These are phyloP conservation scores for Phrynocephalus versicolor DNA, from an alignment of 2,113 vertebrate species.

Conservation along the genomic window DNA sequence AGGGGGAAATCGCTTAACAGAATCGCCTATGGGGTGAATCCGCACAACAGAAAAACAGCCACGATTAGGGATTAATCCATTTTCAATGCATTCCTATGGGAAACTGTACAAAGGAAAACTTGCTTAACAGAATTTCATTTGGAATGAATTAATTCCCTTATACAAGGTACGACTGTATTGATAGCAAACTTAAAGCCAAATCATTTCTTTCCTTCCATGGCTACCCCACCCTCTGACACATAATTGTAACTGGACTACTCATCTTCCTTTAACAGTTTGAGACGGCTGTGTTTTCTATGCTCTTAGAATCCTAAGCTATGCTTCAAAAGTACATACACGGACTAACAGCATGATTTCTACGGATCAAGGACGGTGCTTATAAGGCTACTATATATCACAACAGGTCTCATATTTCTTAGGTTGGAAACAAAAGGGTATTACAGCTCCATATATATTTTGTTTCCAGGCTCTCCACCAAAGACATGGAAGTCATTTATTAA, in stretches of 20 bases:
- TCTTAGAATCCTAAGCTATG: slow-evolving; percentile 30
- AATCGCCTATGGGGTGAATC: no score
- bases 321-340: slow-evolving; percentile 51
- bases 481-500: slow-evolving; percentile 75
- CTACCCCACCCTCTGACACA: neutral
- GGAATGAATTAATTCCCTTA: no score
- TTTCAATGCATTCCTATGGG: no score
- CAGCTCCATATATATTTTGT: slow-evolving; percentile 74
- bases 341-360: slow-evolving; percentile 60
- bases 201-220: neutral
- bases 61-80: no score
- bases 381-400: slow-evolving; percentile 65
- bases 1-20: no score
- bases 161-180: no score
- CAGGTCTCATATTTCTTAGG: slow-evolving; percentile 66
- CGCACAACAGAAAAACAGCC: no score
- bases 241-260: neutral
- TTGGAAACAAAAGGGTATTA: slow-evolving; percentile 62
- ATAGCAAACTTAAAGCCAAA: neutral
- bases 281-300: slow-evolving; percentile 28
- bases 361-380: slow-evolving; percentile 64
- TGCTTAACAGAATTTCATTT: no score
- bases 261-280: neutral
- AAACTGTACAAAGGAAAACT: no score
- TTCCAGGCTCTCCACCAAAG: slow-evolving; percentile 75